phyloP scores from a whole-genome alignment of 1,140 invertebrate genomes.

The Arctopsyche grandis region DNA sequence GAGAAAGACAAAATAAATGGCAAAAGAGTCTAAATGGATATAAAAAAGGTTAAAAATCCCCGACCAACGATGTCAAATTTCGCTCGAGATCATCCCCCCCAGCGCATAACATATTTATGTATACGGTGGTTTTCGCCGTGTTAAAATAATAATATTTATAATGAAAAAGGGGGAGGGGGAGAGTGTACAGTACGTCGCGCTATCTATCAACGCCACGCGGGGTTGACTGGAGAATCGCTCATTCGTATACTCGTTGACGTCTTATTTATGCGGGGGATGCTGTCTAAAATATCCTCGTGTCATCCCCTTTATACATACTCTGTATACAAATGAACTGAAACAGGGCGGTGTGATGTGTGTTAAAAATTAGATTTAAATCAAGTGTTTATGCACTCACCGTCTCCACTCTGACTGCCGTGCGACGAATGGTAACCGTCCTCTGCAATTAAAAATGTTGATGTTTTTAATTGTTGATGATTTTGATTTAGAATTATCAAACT shows the following conservation, averaged over 20 bases:
- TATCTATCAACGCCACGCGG: constrained; percentile 44
- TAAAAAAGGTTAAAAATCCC: too few relatives aligned
- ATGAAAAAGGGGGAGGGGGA: constrained; percentile 2
- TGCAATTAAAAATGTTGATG: constrained; percentile 41
- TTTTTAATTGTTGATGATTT: constrained; percentile 9
- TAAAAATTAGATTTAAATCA: too few relatives aligned
- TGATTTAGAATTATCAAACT: background rate
- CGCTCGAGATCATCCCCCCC: background rate
- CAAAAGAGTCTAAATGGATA: too few relatives aligned
- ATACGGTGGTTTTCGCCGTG: background rate
- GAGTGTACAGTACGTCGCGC: background rate
- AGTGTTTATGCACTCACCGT: constrained; percentile 46
- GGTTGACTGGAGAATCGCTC: constrained; percentile 34
- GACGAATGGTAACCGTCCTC: constrained; percentile 53
- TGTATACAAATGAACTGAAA: too few relatives aligned
- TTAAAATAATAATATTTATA: constrained; percentile 38
- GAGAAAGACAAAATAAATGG: too few relatives aligned
- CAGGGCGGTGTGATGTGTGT: too few relatives aligned
- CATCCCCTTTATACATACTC: background rate
- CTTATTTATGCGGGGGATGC: constrained; percentile 37
- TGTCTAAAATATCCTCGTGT: background rate
- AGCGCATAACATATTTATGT: background rate
- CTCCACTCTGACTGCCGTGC: constrained; percentile 51
- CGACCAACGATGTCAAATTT: too few relatives aligned
- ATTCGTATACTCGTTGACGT: constrained; percentile 37